phyloP scores from a whole-genome alignment of 2,888 invertebrate genomes.

The Ennomos fuscantarius region DNA sequence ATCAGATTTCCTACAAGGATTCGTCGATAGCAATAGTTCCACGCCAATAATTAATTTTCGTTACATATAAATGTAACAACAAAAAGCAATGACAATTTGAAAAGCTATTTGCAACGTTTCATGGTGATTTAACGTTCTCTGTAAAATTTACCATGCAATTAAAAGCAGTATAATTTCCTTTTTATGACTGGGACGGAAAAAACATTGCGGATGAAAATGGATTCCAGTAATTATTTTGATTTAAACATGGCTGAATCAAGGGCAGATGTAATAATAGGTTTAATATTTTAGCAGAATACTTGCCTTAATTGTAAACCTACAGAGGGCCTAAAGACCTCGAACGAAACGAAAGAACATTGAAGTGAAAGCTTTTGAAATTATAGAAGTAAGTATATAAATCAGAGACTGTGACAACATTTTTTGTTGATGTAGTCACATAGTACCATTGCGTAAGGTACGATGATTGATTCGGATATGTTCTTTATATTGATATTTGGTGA shows the following conservation, averaged over 20 bases:
- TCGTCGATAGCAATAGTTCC: too few relatives aligned
- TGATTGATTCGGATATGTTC: too few relatives aligned
- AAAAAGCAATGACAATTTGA: slow-evolving; percentile 47
- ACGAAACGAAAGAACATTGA: too few relatives aligned
- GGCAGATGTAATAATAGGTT: slow-evolving; percentile 8
- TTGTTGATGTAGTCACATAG: too few relatives aligned
- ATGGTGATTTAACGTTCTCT: slow-evolving; percentile 67
- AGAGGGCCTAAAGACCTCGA: too few relatives aligned
- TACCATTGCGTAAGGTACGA: too few relatives aligned
- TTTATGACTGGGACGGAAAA: slow-evolving; percentile 60
- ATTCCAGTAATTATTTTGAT: slow-evolving; percentile 24
- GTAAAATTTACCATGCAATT: slow-evolving; percentile 73
- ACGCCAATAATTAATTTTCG: too few relatives aligned
- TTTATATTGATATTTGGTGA: too few relatives aligned
- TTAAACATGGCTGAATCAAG: slow-evolving; percentile 15
- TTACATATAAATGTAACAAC: background rate
- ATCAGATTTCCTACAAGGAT: too few relatives aligned
- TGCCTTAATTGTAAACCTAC: too few relatives aligned
- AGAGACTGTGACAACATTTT: too few relatives aligned
- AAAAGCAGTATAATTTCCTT: slow-evolving; percentile 65
- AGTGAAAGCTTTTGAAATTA: too few relatives aligned
- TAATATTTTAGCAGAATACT: background rate
- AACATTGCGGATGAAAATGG: slow-evolving; percentile 20
- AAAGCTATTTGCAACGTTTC: slow-evolving; percentile 62
- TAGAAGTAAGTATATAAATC: background rate